Base-by-base conservation (phyloP, 2,888 invertebrate species). In the Dexiosoma caninum region DNA sequence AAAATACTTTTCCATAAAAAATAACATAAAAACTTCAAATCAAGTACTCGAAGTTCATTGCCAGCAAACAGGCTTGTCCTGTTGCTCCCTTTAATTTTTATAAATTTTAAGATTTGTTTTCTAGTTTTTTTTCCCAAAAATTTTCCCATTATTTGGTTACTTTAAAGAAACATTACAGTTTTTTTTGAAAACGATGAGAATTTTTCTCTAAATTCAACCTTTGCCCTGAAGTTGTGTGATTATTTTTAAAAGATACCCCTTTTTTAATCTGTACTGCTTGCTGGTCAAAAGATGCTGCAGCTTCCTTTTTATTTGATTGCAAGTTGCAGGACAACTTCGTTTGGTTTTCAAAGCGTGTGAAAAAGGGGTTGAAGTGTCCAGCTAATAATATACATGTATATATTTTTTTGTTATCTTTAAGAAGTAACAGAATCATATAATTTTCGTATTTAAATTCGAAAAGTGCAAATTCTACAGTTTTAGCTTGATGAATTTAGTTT, bases 111-210 rank as follows among this genome's bases (percentile, higher is more conserved):
- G n/a, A n/a, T n/a, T 37, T 62, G 1, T 37, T 8, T 8, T 1
- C 3, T 16, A 21, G 2, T 9, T 2, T 0, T 30, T 10, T 7
- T 40, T 51, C 49, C 35, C 12, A 19, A 23, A 12, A 53, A 42
- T 35, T 70, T 55, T 71, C 71, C 27, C 71, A 71, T 51, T 35
- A 57, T 57, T 16, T 4, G 0, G 19, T 49, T 59, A 10, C 16
- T 9, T 66, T 37, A 44, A 62, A 70, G 76, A 59, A 21, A 40
- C 3, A 10, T 12, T 4, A 12, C 46, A 14, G 16, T 35, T 69
- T 37, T 30, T 30, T 67, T 69, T 42, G 27, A 85, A 83, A 85
- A 57, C 85, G 84, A 87, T 88, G 87, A 85, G 87, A 87, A 87
- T 84, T 86, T 85, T 85, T 83, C 66, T 72, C 67, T 44, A 60